Evolutionary conservation across 1,140 invertebrate genomes (phyloP).

Genomic region (Aphelinus atriplicis): DNA sequence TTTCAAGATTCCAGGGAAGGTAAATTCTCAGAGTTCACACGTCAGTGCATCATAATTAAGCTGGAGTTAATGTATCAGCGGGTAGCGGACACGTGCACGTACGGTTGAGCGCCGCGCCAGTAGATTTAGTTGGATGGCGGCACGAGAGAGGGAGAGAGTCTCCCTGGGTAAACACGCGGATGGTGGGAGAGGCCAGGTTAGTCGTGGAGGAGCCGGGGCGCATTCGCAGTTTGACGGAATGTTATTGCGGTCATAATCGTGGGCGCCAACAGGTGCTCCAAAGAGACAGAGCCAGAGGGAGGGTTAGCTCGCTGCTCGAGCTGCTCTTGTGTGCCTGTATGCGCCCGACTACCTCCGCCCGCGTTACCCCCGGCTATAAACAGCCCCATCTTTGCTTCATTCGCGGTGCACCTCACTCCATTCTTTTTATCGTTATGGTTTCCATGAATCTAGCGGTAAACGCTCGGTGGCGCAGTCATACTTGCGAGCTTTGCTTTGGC

Average conservation of each 20-base stretch:
- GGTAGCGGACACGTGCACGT: neutral
- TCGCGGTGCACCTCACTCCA: too few relatives aligned
- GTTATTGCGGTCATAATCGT: slow-evolving; percentile 67
- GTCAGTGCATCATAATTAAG: neutral
- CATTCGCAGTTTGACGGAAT: slow-evolving; percentile 64
- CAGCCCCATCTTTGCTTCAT: too few relatives aligned
- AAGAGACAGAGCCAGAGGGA: neutral
- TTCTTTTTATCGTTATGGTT: too few relatives aligned
- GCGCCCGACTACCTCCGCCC: too few relatives aligned
- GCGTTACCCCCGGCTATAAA: too few relatives aligned
- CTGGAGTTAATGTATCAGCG: neutral
- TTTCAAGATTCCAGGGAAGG: too few relatives aligned
- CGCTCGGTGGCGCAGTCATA: slow-evolving; percentile 45
- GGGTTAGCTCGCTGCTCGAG: too few relatives aligned
- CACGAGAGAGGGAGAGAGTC: neutral
- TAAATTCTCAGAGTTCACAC: too few relatives aligned
- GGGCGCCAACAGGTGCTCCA: slow-evolving; percentile 62
- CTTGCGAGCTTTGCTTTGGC: too few relatives aligned
- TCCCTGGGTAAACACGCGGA: neutral
- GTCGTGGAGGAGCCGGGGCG: slow-evolving; percentile 47
- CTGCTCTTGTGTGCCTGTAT: too few relatives aligned
- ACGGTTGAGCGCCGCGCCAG: neutral
- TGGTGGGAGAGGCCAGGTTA: neutral
- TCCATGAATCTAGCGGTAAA: neutral
- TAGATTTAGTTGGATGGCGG: slow-evolving; percentile 10